phyloP scores from a whole-genome alignment of 2,797 vertebrate species.

The Pipistrellus pipistrellus region DNA sequence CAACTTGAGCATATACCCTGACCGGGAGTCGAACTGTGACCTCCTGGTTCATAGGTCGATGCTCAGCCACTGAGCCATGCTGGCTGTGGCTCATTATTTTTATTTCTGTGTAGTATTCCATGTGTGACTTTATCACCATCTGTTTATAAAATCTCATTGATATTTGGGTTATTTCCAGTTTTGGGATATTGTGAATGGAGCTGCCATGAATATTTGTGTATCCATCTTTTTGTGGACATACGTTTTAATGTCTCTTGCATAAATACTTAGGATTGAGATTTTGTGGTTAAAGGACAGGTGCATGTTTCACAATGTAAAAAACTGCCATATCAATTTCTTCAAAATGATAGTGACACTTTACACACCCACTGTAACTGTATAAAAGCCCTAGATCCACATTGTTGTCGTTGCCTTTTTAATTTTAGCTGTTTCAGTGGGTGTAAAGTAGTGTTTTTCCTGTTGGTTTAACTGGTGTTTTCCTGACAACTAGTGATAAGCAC shows the following conservation, averaged over 20 bases:
- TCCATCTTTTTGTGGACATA: background rate
- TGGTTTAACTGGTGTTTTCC: background rate
- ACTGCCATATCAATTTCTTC: background rate
- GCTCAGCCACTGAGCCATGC: no score
- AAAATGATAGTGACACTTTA: constrained; percentile 3
- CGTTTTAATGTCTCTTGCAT: background rate
- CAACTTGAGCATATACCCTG: no score
- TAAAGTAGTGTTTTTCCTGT: background rate
- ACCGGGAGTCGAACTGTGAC: no score
- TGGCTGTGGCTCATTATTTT: background rate
- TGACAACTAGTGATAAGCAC: background rate
- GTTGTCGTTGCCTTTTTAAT: background rate
- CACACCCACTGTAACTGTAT: background rate
- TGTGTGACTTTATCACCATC: background rate
- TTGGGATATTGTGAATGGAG: background rate
- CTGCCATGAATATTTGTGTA: background rate
- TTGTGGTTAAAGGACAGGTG: background rate
- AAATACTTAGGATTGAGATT: background rate
- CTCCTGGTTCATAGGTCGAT: no score
- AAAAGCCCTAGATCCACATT: background rate
- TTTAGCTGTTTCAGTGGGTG: background rate
- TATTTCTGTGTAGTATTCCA: constrained; percentile 6
- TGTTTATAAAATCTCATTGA: background rate
- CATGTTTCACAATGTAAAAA: background rate
- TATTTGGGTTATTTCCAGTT: background rate